These are phyloP conservation scores for Neomonachus schauinslandi DNA, from an alignment of 2,113 vertebrate species.

Conservation along the genomic window DNA sequence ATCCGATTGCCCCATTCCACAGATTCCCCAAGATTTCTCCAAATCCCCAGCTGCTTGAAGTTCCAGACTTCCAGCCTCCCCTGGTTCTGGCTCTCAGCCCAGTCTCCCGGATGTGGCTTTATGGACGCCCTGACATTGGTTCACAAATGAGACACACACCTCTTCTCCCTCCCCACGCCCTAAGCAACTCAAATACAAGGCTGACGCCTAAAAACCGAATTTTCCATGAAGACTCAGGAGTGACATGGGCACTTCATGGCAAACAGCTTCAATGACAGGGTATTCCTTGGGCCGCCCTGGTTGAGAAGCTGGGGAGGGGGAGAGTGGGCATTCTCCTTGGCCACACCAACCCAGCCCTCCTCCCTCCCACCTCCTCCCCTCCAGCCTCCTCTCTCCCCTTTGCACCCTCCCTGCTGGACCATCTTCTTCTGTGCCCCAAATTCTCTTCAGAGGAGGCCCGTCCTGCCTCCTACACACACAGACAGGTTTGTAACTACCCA, in stretches of 20 bases:
- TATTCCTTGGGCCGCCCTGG: rapidly evolving
- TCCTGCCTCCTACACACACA: neutral
- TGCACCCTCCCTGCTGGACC: neutral
- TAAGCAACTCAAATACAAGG: neutral
- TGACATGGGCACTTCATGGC: neutral
- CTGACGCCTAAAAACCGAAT: neutral
- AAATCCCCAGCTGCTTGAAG: neutral
- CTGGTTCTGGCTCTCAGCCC: neutral
- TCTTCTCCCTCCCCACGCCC: neutral
- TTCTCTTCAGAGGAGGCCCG: neutral
- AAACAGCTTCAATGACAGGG: neutral
- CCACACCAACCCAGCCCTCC: neutral
- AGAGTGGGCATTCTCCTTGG: neutral
- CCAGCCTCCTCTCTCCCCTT: rapidly evolving
- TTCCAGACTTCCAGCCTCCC: neutral
- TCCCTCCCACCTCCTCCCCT: neutral
- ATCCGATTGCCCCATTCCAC: neutral
- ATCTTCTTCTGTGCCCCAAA: neutral
- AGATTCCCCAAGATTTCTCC: neutral
- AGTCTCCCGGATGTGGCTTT: neutral
- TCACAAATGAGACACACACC: neutral
- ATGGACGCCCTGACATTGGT: neutral
- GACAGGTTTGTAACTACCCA: rapidly evolving
- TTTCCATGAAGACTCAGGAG: too few relatives aligned
- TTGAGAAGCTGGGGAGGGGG: rapidly evolving